Evolutionary conservation across 2,797 vertebrate genomes (phyloP).

Genomic region (Lagorchestes hirsutus): DNA sequence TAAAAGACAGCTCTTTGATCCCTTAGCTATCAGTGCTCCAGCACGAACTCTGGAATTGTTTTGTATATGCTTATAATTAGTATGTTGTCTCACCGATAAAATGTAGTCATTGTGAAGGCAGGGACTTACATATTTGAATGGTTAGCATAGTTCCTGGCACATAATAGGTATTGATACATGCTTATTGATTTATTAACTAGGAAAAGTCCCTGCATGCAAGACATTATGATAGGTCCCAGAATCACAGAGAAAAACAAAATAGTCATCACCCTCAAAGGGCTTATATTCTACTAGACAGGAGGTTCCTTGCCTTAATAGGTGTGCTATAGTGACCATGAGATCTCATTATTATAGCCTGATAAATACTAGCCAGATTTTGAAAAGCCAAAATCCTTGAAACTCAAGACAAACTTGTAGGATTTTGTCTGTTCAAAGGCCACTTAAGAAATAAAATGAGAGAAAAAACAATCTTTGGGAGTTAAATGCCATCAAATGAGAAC

Average conservation of each 20-base stretch:
- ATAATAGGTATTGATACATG: not conserved
- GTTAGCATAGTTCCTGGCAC: not conserved
- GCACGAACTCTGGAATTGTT: too few species aligned
- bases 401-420: not conserved
- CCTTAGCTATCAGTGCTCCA: too few species aligned
- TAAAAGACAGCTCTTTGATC: too few species aligned
- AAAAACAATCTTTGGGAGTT: not conserved
- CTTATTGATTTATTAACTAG: not conserved
- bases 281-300: not conserved
- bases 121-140: not conserved
- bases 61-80: not conserved
- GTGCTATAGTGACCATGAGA: not conserved
- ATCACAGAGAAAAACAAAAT: not conserved
- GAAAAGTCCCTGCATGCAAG: not conserved
- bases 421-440: conserved; percentile 27
- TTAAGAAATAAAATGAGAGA: not conserved
- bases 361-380: not conserved
- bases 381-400: not conserved
- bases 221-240: not conserved
- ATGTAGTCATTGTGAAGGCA: not conserved
- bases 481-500: conserved; percentile 4
- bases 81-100: not conserved
- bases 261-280: not conserved
- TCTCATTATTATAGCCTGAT: not conserved
- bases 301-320: not conserved